phyloP scores from a whole-genome alignment of 2,888 invertebrate species.

The Tipula helvola region DNA sequence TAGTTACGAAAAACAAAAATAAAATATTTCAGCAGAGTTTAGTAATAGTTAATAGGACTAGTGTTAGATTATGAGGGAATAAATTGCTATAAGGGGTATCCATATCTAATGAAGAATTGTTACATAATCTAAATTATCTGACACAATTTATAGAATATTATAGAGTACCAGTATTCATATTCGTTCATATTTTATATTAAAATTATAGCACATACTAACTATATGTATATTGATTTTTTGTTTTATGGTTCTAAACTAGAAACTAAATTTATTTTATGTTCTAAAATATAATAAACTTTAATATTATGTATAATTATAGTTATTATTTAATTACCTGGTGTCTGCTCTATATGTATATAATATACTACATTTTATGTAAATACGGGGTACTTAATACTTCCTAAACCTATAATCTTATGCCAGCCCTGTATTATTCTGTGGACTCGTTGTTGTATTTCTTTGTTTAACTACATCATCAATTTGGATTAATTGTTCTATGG shows the following conservation, averaged over 20 bases:
- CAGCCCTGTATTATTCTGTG: background rate
- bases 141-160: background rate
- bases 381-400: background rate
- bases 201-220: background rate
- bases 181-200: background rate
- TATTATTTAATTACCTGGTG: background rate
- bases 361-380: background rate
- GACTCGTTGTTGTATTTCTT: constrained; percentile 21
- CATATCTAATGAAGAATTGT: background rate
- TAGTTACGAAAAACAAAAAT: too few species aligned
- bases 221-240: background rate
- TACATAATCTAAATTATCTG: background rate
- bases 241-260: background rate
- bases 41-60: background rate
- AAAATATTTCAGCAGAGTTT: too few species aligned
- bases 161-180: background rate
- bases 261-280: background rate
- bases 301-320: background rate
- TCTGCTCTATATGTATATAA: background rate
- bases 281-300: background rate
- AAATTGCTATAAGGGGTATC: background rate
- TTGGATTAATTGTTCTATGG: constrained; percentile 70
- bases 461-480: constrained; percentile 46
- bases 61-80: background rate
- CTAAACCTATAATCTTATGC: background rate